phyloP scores from a whole-genome alignment of 2,797 vertebrate genomes.

The Chelmon rostratus region DNA sequence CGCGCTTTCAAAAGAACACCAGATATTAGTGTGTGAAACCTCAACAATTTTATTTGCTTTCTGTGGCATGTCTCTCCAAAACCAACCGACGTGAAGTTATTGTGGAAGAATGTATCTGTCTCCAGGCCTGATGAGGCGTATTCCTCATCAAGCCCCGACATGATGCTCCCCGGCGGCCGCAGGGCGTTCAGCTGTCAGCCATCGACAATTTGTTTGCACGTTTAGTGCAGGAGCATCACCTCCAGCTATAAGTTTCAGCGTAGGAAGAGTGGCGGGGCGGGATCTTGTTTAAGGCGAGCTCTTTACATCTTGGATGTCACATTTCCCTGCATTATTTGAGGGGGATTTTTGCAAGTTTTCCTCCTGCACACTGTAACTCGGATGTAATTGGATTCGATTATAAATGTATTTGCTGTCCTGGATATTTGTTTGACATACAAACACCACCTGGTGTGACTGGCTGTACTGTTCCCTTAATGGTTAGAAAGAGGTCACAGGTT shows the following conservation, averaged over 20 bases:
- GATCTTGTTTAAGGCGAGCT: background rate
- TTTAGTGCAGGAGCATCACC: constrained; percentile 42
- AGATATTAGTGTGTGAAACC: constrained; percentile 69
- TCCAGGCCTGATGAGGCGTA: constrained; percentile 60
- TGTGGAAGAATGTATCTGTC: constrained; percentile 71
- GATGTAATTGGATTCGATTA: background rate
- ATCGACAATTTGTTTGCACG: constrained; percentile 62
- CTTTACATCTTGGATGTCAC: background rate
- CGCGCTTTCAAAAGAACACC: constrained; percentile 47
- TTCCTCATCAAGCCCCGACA: constrained; percentile 76
- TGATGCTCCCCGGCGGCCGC: constrained; percentile 48
- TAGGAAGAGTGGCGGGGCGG: constrained; percentile 5
- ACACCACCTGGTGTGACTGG: constrained; percentile 11
- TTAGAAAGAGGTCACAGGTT: constrained; percentile 19
- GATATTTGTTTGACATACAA: constrained; percentile 17
- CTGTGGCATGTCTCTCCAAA: constrained; percentile 61
- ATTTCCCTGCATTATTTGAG: background rate
- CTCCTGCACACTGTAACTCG: background rate
- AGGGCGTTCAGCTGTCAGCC: constrained; percentile 48
- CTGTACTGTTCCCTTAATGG: constrained; percentile 11
- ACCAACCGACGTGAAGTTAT: constrained; percentile 53
- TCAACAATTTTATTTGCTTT: constrained; percentile 63
- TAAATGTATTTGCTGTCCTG: background rate
- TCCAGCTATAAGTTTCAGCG: constrained; percentile 47
- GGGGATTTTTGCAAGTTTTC: background rate